Evolutionary conservation across 2,888 invertebrate genomes (phyloP).

Genomic region (Agriotes lineatus): DNA sequence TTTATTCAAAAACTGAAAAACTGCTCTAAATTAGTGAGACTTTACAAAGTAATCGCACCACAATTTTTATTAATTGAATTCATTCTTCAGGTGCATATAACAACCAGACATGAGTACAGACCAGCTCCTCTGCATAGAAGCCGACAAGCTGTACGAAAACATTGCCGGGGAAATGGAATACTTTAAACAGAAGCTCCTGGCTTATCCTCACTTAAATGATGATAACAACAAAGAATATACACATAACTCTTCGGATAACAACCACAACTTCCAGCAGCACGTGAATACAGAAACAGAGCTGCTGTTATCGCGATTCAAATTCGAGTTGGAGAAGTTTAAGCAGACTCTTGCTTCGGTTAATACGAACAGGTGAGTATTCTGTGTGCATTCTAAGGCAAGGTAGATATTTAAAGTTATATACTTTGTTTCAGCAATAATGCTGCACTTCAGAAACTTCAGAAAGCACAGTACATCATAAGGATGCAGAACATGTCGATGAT

Average conservation of each 20-base stretch:
- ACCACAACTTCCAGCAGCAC: neutral
- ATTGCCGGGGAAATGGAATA: neutral
- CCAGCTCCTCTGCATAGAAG: too few species aligned
- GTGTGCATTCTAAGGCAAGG: neutral
- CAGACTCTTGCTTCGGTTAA: neutral
- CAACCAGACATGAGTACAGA: too few species aligned
- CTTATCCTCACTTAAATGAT: neutral
- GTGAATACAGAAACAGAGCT: neutral
- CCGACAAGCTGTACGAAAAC: too few species aligned
- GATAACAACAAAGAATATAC: too few species aligned
- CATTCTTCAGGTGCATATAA: too few species aligned
- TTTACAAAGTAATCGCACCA: too few species aligned
- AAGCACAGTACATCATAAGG: conserved; percentile 38
- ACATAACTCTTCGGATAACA: neutral
- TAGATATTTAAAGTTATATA: neutral
- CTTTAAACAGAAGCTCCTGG: neutral
- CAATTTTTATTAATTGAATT: too few species aligned
- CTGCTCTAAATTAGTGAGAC: too few species aligned
- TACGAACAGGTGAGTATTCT: neutral
- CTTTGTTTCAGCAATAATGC: conserved; percentile 2
- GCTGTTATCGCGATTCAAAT: neutral
- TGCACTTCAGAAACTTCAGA: too few species aligned
- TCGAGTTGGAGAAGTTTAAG: neutral
- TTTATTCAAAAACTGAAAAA: too few species aligned
- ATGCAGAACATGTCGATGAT: conserved; percentile 37